Conservation (phyloP, 2,113 vertebrate species). For the Saimiri boliviensis region DNA sequence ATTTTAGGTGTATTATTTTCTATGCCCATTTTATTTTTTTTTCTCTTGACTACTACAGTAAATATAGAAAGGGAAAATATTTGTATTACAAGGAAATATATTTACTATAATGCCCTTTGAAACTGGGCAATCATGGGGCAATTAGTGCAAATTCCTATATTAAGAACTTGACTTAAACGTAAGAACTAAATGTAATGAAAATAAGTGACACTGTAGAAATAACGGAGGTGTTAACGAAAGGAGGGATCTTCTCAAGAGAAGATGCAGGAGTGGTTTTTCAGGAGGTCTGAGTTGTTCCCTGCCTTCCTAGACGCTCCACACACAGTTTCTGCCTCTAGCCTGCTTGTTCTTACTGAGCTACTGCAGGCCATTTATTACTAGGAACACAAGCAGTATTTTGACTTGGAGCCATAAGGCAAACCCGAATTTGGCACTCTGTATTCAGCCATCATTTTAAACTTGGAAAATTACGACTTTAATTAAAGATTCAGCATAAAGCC, state of each 20-base stretch:
- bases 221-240: not conserved
- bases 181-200: not conserved
- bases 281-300: not conserved
- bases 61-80: too few relatives aligned
- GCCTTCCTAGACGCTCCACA: not conserved
- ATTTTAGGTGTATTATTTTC: not conserved
- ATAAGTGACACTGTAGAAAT: not conserved
- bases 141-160: not conserved
- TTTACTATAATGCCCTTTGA: not conserved
- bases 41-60: not conserved
- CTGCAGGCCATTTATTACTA: constrained; percentile 44
- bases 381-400: constrained; percentile 40
- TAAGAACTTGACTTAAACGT: not conserved
- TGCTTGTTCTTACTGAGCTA: not conserved
- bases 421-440: constrained; percentile 43
- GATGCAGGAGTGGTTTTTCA: not conserved
- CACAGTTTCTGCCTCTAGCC: not conserved
- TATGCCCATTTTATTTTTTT: not conserved
- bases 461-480: constrained; percentile 74
- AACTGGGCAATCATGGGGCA: not conserved
- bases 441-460: constrained; percentile 63
- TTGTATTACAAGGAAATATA: too few relatives aligned
- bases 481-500: constrained; percentile 68
- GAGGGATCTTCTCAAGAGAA: not conserved
- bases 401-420: constrained; percentile 52